phyloP scores from a whole-genome alignment of 2,113 vertebrate species.

The Tachysurus fulvidraco region DNA sequence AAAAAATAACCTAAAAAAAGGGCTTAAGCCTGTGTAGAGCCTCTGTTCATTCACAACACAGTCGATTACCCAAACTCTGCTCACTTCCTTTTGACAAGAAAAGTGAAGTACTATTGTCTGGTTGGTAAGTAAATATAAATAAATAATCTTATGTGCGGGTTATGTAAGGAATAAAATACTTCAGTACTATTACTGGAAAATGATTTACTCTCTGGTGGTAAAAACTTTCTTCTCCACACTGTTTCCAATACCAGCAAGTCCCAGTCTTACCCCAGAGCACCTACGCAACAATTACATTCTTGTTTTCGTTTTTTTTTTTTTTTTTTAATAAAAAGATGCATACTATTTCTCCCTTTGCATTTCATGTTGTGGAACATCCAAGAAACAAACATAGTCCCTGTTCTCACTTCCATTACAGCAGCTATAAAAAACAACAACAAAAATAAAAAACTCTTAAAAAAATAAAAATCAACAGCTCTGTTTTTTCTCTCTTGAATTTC shows the following conservation, averaged over 20 bases:
- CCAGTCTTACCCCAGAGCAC: background rate
- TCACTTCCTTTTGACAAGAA: slow-evolving; percentile 1
- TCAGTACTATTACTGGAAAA: background rate
- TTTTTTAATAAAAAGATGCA: background rate
- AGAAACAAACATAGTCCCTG: background rate
- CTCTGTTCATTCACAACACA: slow-evolving; percentile 21
- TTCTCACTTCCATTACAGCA: background rate
- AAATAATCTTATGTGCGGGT: background rate
- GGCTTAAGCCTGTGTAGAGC: background rate
- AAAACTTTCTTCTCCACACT: background rate
- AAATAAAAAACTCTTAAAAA: background rate
- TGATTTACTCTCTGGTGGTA: background rate
- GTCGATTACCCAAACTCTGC: background rate
- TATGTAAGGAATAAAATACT: background rate
- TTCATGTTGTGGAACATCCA: background rate
- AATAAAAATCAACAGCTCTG: background rate
- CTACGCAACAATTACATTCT: background rate
- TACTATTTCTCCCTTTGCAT: background rate
- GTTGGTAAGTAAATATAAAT: background rate
- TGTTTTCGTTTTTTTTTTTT: background rate
- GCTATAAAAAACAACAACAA: background rate
- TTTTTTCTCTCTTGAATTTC: background rate
- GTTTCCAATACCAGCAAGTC: background rate
- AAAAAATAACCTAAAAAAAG: background rate
- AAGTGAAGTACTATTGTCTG: background rate